Base-by-base conservation (phyloP, 2,797 vertebrate genomes). In the Brachyalestes nurse region DNA sequence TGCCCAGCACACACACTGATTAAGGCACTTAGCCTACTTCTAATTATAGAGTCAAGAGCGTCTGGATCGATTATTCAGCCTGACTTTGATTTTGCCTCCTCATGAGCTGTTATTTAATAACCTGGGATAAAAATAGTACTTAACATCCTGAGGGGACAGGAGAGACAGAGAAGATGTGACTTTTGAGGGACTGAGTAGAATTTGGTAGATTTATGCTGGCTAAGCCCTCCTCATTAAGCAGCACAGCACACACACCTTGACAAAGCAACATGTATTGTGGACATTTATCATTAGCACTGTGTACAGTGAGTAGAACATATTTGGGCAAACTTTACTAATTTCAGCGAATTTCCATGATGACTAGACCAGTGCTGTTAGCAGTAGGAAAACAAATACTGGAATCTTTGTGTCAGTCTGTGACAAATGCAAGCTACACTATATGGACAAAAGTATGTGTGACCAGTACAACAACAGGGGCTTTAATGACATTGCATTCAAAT, bases 101-200 rank as follows among this genome's bases (percentile, higher is more conserved):
- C 70, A 70, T 76, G 75, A 83, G 64, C 61, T 73, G 64, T 81
- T 87, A 83, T 84, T 84, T 84, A 86, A 84, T 87, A 84, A 82
- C 82, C 74, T 74, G 42, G 65, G 78, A 86, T 86, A 79, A 81
- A 85, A 84, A 81, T 81, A 83, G 75, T 82, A 42, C 53, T 74
- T 25, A 38, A 38, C n/a, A 60, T 78, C 77, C 58, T 1, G 42
- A 72, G 51, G 60, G 77, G 73, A 76, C 53, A 60, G 25, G 38
- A 71, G 40, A n/a, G 38, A 58, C 23, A 16, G 8, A 61, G 34
- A 38, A 25, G 12, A 53, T 25, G 34, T 58, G 57, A 62, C 19
- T 25, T 47, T 70, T 71, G 16, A 60, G 13, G 47, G 65, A 62
- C 61, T 38, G 34, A 71, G 45, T 16, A 62, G 60, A 67, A 38